Conservation (phyloP, 2,888 invertebrate genomes). For the Anticlea derivata region DNA sequence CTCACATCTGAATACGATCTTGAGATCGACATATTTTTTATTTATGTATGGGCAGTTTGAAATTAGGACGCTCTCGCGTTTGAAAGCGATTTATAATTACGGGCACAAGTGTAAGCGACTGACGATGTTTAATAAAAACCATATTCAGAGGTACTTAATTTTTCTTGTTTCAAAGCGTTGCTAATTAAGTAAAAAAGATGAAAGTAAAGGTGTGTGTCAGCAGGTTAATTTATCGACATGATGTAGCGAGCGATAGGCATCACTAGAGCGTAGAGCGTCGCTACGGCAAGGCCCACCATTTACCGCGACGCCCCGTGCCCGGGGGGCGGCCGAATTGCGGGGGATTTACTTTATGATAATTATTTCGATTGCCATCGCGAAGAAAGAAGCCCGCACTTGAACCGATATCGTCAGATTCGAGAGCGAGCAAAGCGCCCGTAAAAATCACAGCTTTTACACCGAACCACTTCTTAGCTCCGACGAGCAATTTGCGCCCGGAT, state of each 20-base stretch:
- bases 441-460: slow-evolving; percentile 66
- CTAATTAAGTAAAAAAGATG: too few species aligned
- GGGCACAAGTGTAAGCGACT: too few species aligned
- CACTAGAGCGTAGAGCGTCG: slow-evolving; percentile 57
- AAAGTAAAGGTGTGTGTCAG: not conserved
- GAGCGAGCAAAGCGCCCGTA: slow-evolving; percentile 55
- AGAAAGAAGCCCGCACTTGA: slow-evolving; percentile 65
- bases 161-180: too few species aligned
- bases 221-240: slow-evolving; percentile 49
- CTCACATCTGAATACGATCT: too few species aligned
- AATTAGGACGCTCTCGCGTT: too few species aligned
- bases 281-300: slow-evolving; percentile 61
- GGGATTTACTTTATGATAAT: slow-evolving; percentile 82
- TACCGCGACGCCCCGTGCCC: slow-evolving; percentile 62
- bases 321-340: slow-evolving; percentile 75
- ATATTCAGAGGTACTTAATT: too few species aligned
- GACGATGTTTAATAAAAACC: too few species aligned
- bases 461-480: slow-evolving; percentile 54
- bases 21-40: too few species aligned
- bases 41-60: too few species aligned
- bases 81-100: too few species aligned
- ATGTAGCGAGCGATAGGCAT: slow-evolving; percentile 49
- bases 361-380: slow-evolving; percentile 79
- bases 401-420: slow-evolving; percentile 55
- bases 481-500: slow-evolving; percentile 59